A percentile compares a stretch with the other conserved stretches of the same genome.
Evolutionary conservation across 2,888 invertebrate species (phyloP).

Genomic region (Phragmatobia fuliginosa): DNA sequence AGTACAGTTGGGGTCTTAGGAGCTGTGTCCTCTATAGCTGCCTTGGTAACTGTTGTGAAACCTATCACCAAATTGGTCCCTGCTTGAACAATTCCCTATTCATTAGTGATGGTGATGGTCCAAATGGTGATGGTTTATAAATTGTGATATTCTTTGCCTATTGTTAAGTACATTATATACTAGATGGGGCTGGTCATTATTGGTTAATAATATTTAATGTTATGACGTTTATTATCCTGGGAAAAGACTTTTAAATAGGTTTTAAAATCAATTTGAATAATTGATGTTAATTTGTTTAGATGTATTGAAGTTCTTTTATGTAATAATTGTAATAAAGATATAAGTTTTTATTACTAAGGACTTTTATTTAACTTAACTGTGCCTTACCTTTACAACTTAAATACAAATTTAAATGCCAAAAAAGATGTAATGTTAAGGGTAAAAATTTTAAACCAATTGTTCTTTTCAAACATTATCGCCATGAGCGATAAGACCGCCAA

Average conservation of each 20-base stretch:
- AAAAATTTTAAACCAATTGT: too few species aligned
- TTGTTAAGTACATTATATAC: slow-evolving; percentile 9
- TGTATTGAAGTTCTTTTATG: not conserved
- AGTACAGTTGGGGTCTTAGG: slow-evolving; percentile 93
- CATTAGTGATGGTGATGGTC: not conserved
- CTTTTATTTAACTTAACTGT: not conserved
- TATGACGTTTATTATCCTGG: not conserved
- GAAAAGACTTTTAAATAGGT: not conserved
- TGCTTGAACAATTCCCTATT: slow-evolving; percentile 58
- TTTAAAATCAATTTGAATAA: not conserved
- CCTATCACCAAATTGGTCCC: slow-evolving; percentile 93
- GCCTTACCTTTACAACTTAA: too few species aligned
- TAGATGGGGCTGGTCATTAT: not conserved
- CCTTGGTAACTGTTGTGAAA: slow-evolving; percentile 91
- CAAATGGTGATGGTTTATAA: slow-evolving; percentile 43
- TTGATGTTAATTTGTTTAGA: not conserved
- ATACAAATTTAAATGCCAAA: too few species aligned
- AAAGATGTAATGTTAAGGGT: too few species aligned
- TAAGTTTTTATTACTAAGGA: not conserved
- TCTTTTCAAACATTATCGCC: too few species aligned
- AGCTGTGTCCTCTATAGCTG: slow-evolving; percentile 92
- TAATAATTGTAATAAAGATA: not conserved
- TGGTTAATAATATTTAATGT: slow-evolving; percentile 5
- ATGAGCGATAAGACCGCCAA: too few species aligned
- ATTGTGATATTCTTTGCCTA: slow-evolving; percentile 12